Evolutionary conservation across 2,797 vertebrate species (phyloP).

Genomic region (Sebastes glaucus): DNA sequence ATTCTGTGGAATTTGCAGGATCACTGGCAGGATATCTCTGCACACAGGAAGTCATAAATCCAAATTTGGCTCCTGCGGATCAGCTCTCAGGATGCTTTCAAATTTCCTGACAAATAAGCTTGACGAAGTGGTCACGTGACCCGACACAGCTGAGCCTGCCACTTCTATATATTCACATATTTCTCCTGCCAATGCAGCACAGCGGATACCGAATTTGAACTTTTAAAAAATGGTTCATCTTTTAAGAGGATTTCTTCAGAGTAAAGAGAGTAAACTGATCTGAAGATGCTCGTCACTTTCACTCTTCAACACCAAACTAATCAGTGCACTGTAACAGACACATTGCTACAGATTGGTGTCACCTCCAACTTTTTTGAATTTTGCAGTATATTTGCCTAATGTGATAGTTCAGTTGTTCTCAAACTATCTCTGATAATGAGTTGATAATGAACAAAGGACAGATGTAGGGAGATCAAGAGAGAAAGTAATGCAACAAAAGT

Average conservation of each 20-base stretch:
- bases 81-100: constrained; percentile 5
- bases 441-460: neutral
- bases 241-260: neutral
- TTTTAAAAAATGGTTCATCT: neutral
- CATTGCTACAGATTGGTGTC: neutral
- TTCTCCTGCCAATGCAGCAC: neutral
- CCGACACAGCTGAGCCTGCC: neutral
- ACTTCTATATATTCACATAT: neutral
- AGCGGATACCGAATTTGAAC: neutral
- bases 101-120: neutral
- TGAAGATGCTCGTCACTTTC: neutral
- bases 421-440: neutral
- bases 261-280: neutral
- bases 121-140: neutral
- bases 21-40: constrained; percentile 24
- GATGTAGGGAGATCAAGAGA: neutral
- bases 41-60: constrained; percentile 27
- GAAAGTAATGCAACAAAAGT: neutral
- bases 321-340: neutral
- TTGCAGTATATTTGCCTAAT: neutral
- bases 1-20: constrained; percentile 6
- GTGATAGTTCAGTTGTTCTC: neutral
- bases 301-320: neutral
- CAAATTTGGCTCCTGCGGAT: constrained; percentile 1
- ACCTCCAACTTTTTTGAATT: neutral